phyloP scores from a whole-genome alignment of 2,797 vertebrate species.

The Liasis olivaceus region DNA sequence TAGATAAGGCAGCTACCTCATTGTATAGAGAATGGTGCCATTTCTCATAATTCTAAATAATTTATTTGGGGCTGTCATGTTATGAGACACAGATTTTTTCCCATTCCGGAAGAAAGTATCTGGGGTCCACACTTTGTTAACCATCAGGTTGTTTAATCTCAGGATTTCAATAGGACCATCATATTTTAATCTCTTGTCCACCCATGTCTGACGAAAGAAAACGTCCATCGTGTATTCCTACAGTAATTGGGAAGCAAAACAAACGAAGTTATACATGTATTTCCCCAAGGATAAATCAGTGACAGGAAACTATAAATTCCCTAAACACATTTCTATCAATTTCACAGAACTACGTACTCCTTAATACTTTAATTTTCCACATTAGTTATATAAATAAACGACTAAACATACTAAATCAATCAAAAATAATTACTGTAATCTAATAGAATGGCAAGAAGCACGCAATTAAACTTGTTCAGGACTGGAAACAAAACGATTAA shows the following conservation, averaged over 20 bases:
- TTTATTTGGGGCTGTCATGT: constrained; percentile 98
- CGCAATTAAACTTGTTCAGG: constrained; percentile 50
- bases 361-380: constrained; percentile 58
- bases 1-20: constrained; percentile 83
- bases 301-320: constrained; percentile 40
- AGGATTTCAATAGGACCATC: constrained; percentile 96
- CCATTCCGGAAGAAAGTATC: constrained; percentile 99
- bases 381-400: constrained; percentile 64
- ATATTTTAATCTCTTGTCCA: constrained; percentile 91
- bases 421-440: constrained; percentile 63
- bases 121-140: constrained; percentile 97
- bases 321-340: constrained; percentile 51
- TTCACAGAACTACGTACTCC: constrained; percentile 38
- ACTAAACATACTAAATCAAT: constrained; percentile 53
- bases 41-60: constrained; percentile 99
- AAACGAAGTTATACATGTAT: constrained; percentile 39
- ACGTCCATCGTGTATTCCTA: constrained; percentile 99
- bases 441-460: constrained; percentile 59
- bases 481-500: constrained; percentile 60
- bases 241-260: constrained; percentile 63
- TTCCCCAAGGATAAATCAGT: constrained; percentile 44
- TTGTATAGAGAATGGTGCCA: constrained; percentile 97
- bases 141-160: constrained; percentile 97
- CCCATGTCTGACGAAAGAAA: constrained; percentile 98
- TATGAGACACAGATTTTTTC: constrained; percentile 96